Conservation (phyloP, 2,797 vertebrate species). For the Pteronotus mesoamericanus region DNA sequence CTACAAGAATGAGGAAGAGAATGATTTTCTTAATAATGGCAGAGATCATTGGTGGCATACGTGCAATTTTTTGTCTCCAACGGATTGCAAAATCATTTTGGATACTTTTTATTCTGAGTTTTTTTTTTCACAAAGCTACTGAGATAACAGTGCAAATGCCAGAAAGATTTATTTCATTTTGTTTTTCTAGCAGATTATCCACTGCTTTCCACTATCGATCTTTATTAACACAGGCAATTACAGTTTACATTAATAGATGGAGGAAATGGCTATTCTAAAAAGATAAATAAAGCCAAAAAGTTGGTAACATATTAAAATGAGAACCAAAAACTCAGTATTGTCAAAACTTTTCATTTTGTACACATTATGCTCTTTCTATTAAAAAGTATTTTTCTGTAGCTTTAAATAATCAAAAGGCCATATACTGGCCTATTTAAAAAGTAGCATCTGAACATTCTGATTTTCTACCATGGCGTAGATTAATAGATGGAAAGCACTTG, state of each 20-base stretch:
- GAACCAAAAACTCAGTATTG: neutral
- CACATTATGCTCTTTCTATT: neutral
- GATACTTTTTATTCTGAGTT: constrained; percentile 14
- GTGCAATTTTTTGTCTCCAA: neutral
- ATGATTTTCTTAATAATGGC: neutral
- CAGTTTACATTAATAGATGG: neutral
- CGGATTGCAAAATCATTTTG: constrained; percentile 5
- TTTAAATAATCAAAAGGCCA: constrained; percentile 31
- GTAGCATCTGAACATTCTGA: neutral
- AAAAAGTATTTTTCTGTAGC: constrained; percentile 6
- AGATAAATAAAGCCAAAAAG: neutral
- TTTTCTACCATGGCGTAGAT: neutral
- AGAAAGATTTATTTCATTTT: neutral
- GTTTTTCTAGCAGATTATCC: neutral
- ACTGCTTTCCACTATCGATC: neutral
- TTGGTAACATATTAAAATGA: neutral
- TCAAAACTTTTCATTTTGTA: neutral
- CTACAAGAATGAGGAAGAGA: neutral
- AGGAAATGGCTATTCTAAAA: neutral
- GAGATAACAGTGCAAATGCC: neutral
- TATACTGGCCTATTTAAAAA: neutral
- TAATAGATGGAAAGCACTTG: neutral
- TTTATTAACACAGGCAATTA: neutral
- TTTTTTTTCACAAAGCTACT: neutral
- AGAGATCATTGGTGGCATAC: neutral